Evolutionary conservation across 1,140 invertebrate species (phyloP), one percentile per base, ranked within the genome.

Genomic region (Drosophila kurseongensis): DNA sequence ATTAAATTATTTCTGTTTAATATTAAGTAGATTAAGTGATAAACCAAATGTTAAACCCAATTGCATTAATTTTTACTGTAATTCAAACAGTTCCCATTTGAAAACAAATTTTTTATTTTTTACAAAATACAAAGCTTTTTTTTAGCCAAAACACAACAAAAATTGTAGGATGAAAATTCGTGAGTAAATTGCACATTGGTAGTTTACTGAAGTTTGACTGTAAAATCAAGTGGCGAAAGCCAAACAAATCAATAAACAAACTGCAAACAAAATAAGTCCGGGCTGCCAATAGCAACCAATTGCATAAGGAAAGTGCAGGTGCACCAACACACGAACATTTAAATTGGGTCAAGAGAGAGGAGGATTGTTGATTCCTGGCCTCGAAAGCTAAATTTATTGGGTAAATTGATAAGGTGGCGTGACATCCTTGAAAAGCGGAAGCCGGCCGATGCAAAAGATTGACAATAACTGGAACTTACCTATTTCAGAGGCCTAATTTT

Each of bases 161-260:
- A 23, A 4, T 23, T 23, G 4, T 23, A 23, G 23, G 3, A 23
- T 23, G 3, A 4, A 23, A 23, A 23, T 23, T 23, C 23, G 23
- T 23, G 23, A 23, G 23, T 23, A 23, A 23, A 23, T 23, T 23
- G 29, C 29, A 32, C 29, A 32, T 32, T 32, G 29, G 29, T 7
- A 10, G 36, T 4, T 38, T 40, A 18, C 13, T 18, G 0, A 40
- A 40, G 54, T 13, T 2, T 5, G n/a, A 54, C 41, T 40, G 67
- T 36, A 12, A 32, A 7, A 27, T 23, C 65, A 5, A 44, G 47
- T 35, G 36, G 61, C 36, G 18, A 45, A 65, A 60, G 29, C 42
- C 27, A 76, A 66, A 67, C 32, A 68, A 86, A 80, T 86, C 84
- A 79, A 86, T 88, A 77, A 51, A 62, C 51, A 79, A 77, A 52